Base-by-base conservation (phyloP, 1,140 invertebrate genomes). In the Tyrophagus putrescentiae region DNA sequence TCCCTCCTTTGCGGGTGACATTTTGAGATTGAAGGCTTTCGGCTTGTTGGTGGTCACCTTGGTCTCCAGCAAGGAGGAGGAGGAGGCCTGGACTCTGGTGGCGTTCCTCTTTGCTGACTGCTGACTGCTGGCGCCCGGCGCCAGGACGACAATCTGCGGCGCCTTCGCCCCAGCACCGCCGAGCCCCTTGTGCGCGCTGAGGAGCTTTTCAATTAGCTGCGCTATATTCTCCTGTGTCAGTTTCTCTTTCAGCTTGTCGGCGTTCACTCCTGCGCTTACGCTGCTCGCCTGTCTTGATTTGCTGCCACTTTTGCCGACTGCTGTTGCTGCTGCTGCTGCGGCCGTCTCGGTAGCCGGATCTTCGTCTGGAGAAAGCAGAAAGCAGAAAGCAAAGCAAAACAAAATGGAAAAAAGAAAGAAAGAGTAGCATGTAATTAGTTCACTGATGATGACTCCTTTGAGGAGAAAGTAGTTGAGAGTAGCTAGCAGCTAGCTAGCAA, bases 121-220 rank as follows among this genome's bases (percentile, higher is more conserved):
- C 36, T 39, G 13, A n/a, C n/a, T n/a, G n/a, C n/a, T 54, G 23
- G 53, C 9, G 9, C 31, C 53, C 4, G 61, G 57, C 23, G 62
- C 62, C 3, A 63, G 45, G 31, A 62, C 61, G 3, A 63, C 62
- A 41, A 63, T 60, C 9, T 53, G 57, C 28, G 57, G 62, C 7
- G 3, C 4, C 3, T 54, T 54, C 13, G 36, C 31, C 16, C 32
- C 27, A 18, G 21, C 4, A 27, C 25, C 16, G 36, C 18, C 31
- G 23, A 50, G 4, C 31, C n/a, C 21, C 1, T 63, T 62, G n/a
- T 60, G 32, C 28, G 57, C 53, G 7, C 28, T 21, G 16, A 64
- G 41, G 16, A 64, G 31, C 33, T 48, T 33, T n/a, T 62, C 60
- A 29, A 64, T 62, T n/a, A 64, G 41, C 39, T 64, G 45, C 18